Conservation (phyloP, 2,113 vertebrate species). For the Candoia aspera region DNA sequence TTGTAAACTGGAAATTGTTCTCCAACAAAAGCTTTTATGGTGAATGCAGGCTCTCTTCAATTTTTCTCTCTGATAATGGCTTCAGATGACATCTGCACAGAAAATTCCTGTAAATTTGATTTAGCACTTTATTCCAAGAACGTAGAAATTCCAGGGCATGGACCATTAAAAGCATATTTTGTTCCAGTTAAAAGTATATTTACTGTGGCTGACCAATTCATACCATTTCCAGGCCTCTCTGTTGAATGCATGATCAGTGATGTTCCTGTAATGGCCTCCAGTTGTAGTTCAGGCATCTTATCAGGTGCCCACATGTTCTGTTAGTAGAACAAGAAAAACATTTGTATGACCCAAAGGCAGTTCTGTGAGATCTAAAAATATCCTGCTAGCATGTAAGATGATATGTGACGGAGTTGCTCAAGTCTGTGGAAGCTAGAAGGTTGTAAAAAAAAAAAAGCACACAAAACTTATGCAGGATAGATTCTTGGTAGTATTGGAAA, state of each 20-base stretch:
- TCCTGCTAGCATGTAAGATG: neutral
- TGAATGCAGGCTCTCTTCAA: neutral
- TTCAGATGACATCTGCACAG: neutral
- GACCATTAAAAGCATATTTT: too few species aligned
- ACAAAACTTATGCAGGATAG: neutral
- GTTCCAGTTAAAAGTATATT: neutral
- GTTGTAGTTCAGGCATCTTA: neutral
- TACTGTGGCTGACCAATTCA: neutral
- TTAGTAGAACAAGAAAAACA: neutral
- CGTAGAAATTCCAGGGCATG: neutral
- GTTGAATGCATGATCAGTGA: neutral
- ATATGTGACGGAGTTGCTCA: neutral
- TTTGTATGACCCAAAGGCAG: neutral
- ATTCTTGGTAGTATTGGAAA: neutral
- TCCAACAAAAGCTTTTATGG: neutral
- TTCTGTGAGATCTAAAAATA: neutral
- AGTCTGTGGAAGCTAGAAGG: neutral
- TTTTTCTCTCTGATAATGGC: neutral
- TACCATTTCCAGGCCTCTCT: neutral
- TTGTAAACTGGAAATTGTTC: neutral
- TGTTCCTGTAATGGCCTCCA: neutral
- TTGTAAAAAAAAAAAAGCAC: neutral
- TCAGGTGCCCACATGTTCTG: neutral
- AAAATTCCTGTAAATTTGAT: neutral
- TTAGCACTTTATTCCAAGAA: neutral